phyloP scores from a whole-genome alignment of 2,888 invertebrate species.

The Drosophila neoperkinsi region DNA sequence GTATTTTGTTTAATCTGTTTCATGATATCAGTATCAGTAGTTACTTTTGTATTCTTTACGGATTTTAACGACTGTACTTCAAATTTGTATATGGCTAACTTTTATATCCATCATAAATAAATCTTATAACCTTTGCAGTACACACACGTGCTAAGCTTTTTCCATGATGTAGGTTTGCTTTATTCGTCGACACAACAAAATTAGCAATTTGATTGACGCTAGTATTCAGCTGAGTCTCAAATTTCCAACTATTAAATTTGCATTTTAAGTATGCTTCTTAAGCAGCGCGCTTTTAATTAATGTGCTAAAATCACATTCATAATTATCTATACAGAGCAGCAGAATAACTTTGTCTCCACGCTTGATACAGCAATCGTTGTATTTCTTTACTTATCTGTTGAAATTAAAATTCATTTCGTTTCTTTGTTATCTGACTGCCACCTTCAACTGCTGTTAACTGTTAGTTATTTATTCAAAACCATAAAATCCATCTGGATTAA shows the following conservation, averaged over 20 bases:
- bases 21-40: slow-evolving; percentile 32
- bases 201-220: slow-evolving; percentile 15
- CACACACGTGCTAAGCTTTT: background rate
- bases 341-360: slow-evolving; percentile 23
- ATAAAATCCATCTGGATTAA: background rate
- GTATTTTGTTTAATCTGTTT: slow-evolving; percentile 39
- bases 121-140: background rate
- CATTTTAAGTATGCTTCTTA: slow-evolving; percentile 39
- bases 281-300: slow-evolving; percentile 40
- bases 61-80: slow-evolving; percentile 17
- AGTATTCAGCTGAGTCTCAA: slow-evolving; percentile 24
- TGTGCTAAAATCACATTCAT: slow-evolving; percentile 44
- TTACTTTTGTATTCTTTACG: slow-evolving; percentile 18
- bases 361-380: background rate
- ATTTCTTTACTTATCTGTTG: slow-evolving; percentile 15
- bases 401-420: slow-evolving; percentile 36
- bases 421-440: slow-evolving; percentile 13
- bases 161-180: background rate
- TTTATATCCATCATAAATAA: background rate
- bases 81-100: background rate
- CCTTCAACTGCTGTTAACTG: slow-evolving; percentile 43
- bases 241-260: slow-evolving; percentile 42
- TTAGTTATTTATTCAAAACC: slow-evolving; percentile 24
- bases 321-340: slow-evolving; percentile 25
- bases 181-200: background rate